Conservation (phyloP, 2,888 invertebrate species). For the Disparrhopalites patrizii region DNA sequence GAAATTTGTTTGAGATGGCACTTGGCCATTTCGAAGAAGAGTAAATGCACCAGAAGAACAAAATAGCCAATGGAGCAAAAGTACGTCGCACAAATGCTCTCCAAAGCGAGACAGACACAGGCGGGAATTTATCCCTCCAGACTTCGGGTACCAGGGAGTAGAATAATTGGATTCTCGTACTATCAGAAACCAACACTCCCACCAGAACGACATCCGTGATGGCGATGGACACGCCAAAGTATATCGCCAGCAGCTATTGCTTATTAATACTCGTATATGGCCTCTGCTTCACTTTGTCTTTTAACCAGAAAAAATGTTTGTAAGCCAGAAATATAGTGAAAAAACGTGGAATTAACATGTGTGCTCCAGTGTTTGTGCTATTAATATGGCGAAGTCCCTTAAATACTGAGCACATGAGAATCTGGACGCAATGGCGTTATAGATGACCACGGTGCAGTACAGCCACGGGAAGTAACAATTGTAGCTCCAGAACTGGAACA, state of each 20-base stretch:
- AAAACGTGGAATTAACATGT: too few species aligned
- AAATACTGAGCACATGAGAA: too few species aligned
- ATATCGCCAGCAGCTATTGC: neutral
- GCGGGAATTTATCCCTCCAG: neutral
- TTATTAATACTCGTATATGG: too few species aligned
- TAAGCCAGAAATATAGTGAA: too few species aligned
- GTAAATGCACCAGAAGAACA: neutral
- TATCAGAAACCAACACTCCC: neutral
- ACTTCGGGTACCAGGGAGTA: neutral
- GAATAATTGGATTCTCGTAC: neutral
- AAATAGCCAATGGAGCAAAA: neutral
- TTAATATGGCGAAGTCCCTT: too few species aligned
- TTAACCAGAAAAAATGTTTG: too few species aligned
- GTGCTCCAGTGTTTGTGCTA: too few species aligned
- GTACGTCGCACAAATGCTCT: neutral
- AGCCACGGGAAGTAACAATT: neutral
- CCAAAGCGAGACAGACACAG: neutral
- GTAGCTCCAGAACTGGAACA: neutral
- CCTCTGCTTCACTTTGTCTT: too few species aligned
- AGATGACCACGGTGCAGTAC: neutral
- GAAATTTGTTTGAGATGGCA: too few species aligned
- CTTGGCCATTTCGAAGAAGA: constrained; percentile 3
- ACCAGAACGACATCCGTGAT: constrained; percentile 1
- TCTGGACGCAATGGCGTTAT: neutral
- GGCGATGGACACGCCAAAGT: neutral